These are phyloP conservation scores for Craseonycteris thonglongyai DNA, from an alignment of 2,113 vertebrate species.

Conservation along the genomic window DNA sequence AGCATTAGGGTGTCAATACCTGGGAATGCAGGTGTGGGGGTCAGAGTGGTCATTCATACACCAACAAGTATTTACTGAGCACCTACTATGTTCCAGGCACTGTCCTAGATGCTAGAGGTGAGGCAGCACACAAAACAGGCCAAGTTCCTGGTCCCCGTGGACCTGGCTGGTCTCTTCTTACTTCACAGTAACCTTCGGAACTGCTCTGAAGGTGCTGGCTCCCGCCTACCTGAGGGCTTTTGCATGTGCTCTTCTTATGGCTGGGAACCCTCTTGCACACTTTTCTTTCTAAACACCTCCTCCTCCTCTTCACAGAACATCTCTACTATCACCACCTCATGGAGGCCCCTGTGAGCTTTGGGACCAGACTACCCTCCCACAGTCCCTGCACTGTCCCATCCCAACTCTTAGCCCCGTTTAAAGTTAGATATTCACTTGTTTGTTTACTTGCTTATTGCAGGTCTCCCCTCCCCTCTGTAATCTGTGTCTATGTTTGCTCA, in stretches of 20 bases:
- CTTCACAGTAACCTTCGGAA: background rate
- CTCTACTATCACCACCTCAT: background rate
- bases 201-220: background rate
- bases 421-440: background rate
- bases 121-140: too few species aligned
- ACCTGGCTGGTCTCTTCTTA: background rate
- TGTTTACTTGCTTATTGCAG: background rate
- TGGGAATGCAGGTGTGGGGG: rapidly evolving
- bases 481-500: background rate
- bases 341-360: background rate
- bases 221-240: background rate
- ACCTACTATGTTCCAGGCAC: background rate
- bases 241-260: background rate
- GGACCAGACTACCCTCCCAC: background rate
- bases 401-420: background rate
- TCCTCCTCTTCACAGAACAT: background rate
- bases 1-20: rapidly evolving
- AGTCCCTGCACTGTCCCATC: background rate
- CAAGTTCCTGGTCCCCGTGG: background rate
- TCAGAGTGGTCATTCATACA: background rate
- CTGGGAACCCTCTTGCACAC: background rate
- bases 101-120: too few species aligned
- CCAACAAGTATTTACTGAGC: background rate
- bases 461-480: background rate
- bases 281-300: background rate